Evolutionary conservation across 2,888 invertebrate genomes (phyloP), one percentile per base, ranked within the genome.

Genomic region (Synanthedon andrenaeformis): DNA sequence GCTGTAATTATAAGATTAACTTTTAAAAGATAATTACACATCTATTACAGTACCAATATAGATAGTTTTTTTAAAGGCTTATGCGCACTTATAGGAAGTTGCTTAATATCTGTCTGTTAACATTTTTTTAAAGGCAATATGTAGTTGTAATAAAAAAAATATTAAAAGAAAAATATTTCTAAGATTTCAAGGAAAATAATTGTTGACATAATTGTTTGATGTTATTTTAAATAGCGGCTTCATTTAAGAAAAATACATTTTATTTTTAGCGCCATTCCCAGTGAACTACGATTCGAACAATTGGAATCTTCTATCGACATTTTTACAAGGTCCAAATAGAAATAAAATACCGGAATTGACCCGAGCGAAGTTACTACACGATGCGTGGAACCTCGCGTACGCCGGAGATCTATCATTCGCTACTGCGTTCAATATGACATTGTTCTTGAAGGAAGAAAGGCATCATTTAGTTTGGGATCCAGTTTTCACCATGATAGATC

Each of bases 401-500:
- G 93, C 93, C 41, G 94, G 94, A 0, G 92, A 94, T 62, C 81
- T 95, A 1, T 91, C 91, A 58, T 94, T 94, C 65, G 91, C 90
- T 0, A 91, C 91, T 0, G 94, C 95, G 0, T 87, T 95, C 19
- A 92, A 94, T 64, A 93, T 95, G 93, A 94, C 94, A 0, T 76
- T 93, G 42, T 94, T 94, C 65, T 78, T 95, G 69, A 91, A 90
- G 65, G 84, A 90, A 51, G 95, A 95, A 74, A 89, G 92, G 35
- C 90, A 93, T 58, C 92, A 93, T 60, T 77, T 94, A 0, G 94
- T 94, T 0, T 95, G 95, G 95, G 92, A 93, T 69, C 93, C 94
- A 0, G 91, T 94, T 8, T 95, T 95, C 66, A 94, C 94, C 2
- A 92, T 94, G 87, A 92, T 95, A 51, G 94, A 95, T 70, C 94